phyloP scores from a whole-genome alignment of 2,113 vertebrate species.

The Plotosus lineatus region DNA sequence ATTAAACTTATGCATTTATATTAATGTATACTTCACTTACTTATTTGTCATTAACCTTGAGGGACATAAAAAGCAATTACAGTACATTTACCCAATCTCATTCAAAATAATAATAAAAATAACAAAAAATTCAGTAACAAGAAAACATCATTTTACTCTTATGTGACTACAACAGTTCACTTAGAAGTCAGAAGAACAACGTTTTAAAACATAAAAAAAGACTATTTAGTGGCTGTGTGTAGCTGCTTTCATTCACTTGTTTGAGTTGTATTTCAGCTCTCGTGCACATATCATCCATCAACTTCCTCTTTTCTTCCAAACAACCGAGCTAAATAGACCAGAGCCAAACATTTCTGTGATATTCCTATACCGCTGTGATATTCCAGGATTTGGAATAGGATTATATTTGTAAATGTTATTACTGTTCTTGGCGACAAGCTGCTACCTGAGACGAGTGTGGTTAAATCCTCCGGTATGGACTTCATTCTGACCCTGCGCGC shows the following conservation, averaged over 20 bases:
- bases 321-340: background rate
- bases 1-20: background rate
- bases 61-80: conserved; percentile 2
- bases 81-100: background rate
- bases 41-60: background rate
- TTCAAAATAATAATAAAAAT: background rate
- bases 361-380: background rate
- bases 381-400: background rate
- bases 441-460: conserved; percentile 72
- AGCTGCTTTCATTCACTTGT: background rate
- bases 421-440: background rate
- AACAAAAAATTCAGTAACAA: background rate
- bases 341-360: background rate
- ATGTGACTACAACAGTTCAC: background rate
- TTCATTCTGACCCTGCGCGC: conserved; percentile 41
- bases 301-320: conserved; percentile 52
- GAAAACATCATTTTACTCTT: background rate
- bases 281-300: background rate
- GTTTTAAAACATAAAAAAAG: background rate
- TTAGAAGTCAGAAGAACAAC: background rate
- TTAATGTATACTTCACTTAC: background rate
- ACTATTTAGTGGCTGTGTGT: background rate
- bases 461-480: conserved; percentile 69
- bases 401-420: background rate
- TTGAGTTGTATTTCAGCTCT: conserved; percentile 12